Conservation (phyloP, 2,888 invertebrate species). For the Cataglyphis altisquamis region DNA sequence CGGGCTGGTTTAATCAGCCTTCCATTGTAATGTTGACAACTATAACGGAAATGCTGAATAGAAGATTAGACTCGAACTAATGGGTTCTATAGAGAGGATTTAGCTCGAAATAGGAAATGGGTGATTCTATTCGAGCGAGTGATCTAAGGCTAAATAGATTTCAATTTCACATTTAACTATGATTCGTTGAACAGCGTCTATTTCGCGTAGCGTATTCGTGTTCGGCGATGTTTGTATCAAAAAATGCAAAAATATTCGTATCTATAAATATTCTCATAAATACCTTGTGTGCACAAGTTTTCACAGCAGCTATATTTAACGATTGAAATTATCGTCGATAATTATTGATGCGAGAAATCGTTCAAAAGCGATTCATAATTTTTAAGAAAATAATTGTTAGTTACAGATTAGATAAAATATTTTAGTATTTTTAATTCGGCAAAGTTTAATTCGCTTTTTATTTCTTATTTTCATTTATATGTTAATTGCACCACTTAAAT, state of each 20-base stretch:
- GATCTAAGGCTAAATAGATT: constrained; percentile 72
- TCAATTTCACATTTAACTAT: constrained; percentile 52
- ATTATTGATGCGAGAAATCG: not conserved
- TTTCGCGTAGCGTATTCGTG: constrained; percentile 11
- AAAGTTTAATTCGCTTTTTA: not conserved
- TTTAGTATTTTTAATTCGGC: not conserved
- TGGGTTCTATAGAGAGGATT: constrained; percentile 61
- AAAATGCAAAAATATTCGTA: constrained; percentile 6
- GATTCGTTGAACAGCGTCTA: constrained; percentile 43
- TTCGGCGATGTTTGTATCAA: not conserved
- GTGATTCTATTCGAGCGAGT: constrained; percentile 49
- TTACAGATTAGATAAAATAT: not conserved
- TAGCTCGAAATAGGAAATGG: constrained; percentile 47
- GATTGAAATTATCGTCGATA: not conserved
- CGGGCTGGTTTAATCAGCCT: constrained; percentile 76
- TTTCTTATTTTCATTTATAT: not conserved
- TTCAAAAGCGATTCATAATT: not conserved
- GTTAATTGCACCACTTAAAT: not conserved
- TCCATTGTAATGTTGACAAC: constrained; percentile 74
- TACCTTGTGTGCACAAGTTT: not conserved
- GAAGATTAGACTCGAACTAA: constrained; percentile 79
- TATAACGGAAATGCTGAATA: constrained; percentile 77
- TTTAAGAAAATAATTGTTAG: not conserved
- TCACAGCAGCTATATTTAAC: not conserved
- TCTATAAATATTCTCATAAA: not conserved